A percentile compares a stretch with the other conserved stretches of the same genome.
phyloP scores from a whole-genome alignment of 1,140 invertebrate genomes.

The Uloborus diversus region DNA sequence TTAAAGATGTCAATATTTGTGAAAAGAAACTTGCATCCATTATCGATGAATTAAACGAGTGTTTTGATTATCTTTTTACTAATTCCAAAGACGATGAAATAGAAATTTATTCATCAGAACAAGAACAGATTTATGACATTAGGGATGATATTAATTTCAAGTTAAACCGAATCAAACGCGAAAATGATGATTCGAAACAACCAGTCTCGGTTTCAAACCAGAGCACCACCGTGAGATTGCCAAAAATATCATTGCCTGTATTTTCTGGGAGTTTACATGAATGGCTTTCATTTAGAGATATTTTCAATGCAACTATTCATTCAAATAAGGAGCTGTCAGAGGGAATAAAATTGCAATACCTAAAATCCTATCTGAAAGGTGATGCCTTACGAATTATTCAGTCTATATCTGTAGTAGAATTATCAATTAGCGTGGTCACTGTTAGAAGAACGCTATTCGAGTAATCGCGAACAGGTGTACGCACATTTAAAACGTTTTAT shows the following conservation, averaged over 20 bases:
- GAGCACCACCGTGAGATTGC: too few relatives aligned
- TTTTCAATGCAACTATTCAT: not conserved
- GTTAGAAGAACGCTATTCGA: not conserved
- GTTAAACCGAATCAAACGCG: too few relatives aligned
- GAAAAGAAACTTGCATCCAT: too few relatives aligned
- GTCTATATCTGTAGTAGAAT: not conserved
- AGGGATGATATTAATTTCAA: too few relatives aligned
- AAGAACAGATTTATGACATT: too few relatives aligned
- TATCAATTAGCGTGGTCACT: not conserved
- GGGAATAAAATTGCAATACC: not conserved
- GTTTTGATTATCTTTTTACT: too few relatives aligned
- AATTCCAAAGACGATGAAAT: too few relatives aligned
- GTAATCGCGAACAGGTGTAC: not conserved
- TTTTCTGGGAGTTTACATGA: not conserved
- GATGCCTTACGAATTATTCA: not conserved
- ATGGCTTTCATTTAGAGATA: not conserved
- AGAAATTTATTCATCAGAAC: too few relatives aligned
- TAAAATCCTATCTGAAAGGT: not conserved
- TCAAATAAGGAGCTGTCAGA: not conserved
- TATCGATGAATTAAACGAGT: too few relatives aligned
- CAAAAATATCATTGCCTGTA: not conserved
- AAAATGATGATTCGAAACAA: too few relatives aligned
- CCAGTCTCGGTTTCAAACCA: too few relatives aligned
- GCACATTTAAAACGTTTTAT: not conserved
- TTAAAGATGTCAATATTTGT: too few relatives aligned